phyloP scores from a whole-genome alignment of 1,140 invertebrate genomes.

The Saxidomus purpurata region DNA sequence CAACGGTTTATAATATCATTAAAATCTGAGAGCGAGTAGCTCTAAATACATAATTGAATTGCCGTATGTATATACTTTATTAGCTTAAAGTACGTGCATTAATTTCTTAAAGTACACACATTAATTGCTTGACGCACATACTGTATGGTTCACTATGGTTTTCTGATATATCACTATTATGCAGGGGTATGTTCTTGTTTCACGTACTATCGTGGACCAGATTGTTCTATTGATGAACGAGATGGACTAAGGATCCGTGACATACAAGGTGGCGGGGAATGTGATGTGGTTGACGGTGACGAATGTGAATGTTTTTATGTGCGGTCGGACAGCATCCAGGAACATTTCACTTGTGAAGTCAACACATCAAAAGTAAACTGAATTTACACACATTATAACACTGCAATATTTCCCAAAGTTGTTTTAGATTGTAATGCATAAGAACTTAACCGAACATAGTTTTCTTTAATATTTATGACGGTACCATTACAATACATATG shows the following conservation, averaged over 20 bases:
- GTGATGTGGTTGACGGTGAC: conserved; percentile 17
- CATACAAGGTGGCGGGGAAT: conserved; percentile 12
- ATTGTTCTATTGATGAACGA: conserved; percentile 19
- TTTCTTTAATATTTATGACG: too few relatives aligned
- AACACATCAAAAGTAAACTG: background rate
- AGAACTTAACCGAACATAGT: background rate
- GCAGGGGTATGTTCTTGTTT: background rate
- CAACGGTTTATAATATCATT: too few relatives aligned
- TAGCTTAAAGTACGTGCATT: too few relatives aligned
- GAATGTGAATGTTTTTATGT: conserved; percentile 38
- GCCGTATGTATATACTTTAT: too few relatives aligned
- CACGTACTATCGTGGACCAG: background rate
- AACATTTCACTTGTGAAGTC: background rate
- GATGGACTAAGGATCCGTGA: background rate
- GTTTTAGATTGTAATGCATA: background rate
- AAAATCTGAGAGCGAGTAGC: too few relatives aligned
- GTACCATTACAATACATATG: too few relatives aligned
- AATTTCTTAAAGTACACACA: too few relatives aligned
- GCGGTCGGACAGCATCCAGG: background rate
- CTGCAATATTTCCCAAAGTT: too few relatives aligned
- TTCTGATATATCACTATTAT: too few relatives aligned
- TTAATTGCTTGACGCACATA: too few relatives aligned
- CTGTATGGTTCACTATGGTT: too few relatives aligned
- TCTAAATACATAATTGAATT: too few relatives aligned
- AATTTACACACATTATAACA: background rate